Percentiles rank a stretch among this genome's conserved stretches.
Conservation (phyloP, 2,888 invertebrate genomes). For the Polydrusus tereticollis region DNA sequence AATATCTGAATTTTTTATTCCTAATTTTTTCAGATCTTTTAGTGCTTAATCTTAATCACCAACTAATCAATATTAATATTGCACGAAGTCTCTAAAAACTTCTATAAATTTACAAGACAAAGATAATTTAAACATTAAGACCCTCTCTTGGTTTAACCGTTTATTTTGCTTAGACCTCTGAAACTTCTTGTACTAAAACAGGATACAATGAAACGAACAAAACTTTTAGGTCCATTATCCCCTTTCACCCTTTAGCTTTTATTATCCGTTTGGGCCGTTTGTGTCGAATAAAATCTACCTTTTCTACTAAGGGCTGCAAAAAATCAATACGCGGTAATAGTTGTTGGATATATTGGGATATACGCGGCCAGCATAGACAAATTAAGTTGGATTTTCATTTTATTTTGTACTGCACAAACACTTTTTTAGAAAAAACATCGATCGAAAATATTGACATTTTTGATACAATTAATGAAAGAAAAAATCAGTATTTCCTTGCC, state of each 20-base stretch:
- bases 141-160: constrained; percentile 16
- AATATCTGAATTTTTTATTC: no score
- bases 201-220: constrained; percentile 25
- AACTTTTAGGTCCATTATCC: constrained; percentile 44
- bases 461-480: no score
- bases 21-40: no score
- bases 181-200: constrained; percentile 26
- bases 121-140: constrained; percentile 2
- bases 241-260: constrained; percentile 45
- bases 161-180: constrained; percentile 18
- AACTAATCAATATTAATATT: no score
- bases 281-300: constrained; percentile 41
- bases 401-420: no score
- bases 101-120: constrained; percentile 1
- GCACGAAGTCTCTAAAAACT: background rate
- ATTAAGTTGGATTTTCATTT: background rate
- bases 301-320: constrained; percentile 1
- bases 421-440: no score
- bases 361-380: background rate
- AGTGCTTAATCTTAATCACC: no score
- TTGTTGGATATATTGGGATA: background rate
- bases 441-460: no score
- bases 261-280: constrained; percentile 41
- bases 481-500: no score
- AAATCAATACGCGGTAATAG: constrained; percentile 21